These are phyloP conservation scores for Atethmia centrago DNA, from an alignment of 2,888 invertebrate genomes.

Conservation along the genomic window DNA sequence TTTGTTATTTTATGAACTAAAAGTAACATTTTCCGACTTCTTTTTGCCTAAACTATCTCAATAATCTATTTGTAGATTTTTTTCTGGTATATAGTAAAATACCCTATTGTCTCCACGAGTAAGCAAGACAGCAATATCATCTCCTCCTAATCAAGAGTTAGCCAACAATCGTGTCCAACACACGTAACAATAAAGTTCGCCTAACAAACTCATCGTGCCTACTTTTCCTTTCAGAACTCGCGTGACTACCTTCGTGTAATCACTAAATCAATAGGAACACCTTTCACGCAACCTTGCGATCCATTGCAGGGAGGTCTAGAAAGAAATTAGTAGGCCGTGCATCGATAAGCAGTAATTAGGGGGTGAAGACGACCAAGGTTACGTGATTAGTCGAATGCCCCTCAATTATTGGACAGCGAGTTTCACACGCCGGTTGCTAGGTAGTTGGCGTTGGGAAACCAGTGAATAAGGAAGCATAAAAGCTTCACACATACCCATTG, in stretches of 20 bases:
- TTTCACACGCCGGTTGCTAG: not conserved
- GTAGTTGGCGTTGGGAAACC: not conserved
- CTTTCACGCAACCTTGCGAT: constrained; percentile 57
- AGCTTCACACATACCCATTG: not conserved
- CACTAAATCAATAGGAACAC: constrained; percentile 76
- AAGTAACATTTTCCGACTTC: too few relatives aligned
- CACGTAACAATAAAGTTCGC: constrained; percentile 28
- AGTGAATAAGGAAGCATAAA: not conserved
- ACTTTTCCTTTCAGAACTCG: constrained; percentile 57
- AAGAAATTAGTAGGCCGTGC: constrained; percentile 36
- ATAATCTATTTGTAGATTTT: too few relatives aligned
- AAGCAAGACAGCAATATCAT: not conserved
- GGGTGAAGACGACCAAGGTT: constrained; percentile 33
- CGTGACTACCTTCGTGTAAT: constrained; percentile 70
- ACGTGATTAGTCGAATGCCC: not conserved
- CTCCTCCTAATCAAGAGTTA: constrained; percentile 45
- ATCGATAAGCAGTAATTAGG: constrained; percentile 24
- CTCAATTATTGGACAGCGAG: not conserved
- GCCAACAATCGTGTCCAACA: constrained; percentile 20
- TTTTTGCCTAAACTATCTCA: too few relatives aligned
- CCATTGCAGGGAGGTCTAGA: constrained; percentile 36
- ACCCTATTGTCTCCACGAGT: too few relatives aligned
- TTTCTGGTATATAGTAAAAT: too few relatives aligned
- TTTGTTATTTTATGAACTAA: too few relatives aligned
- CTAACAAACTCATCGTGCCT: constrained; percentile 29